A percentile compares a stretch with the other conserved stretches of the same genome.
These are phyloP conservation scores for Aradophagus sp. DNA, from an alignment of 1,140 invertebrate species.

Conservation along the genomic window DNA sequence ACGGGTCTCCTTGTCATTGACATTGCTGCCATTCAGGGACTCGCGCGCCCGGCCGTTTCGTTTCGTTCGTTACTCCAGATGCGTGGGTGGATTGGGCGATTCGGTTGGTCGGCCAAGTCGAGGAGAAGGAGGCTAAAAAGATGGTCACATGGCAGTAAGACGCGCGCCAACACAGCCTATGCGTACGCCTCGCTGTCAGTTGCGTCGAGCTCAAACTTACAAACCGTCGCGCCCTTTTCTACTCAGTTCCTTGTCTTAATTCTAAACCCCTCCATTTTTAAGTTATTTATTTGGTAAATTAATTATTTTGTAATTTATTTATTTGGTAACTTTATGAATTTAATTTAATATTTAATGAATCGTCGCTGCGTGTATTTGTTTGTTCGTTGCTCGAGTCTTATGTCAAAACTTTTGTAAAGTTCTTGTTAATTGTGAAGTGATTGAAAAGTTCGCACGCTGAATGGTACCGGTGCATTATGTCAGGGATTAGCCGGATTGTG, in stretches of 20 bases:
- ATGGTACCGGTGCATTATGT: no score
- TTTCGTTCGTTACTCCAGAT: conserved; percentile 65
- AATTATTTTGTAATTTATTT: no score
- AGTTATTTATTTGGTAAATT: no score
- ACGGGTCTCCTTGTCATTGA: conserved; percentile 36
- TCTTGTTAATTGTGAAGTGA: no score
- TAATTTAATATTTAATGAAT: no score
- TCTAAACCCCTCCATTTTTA: no score
- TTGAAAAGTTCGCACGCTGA: no score
- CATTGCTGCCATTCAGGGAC: conserved; percentile 36
- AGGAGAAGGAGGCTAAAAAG: conserved; percentile 65
- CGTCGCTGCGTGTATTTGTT: no score
- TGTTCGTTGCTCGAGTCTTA: no score
- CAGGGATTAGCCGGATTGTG: no score
- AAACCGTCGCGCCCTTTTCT: conserved; percentile 17
- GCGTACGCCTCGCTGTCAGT: conserved; percentile 54
- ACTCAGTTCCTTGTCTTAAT: not conserved
- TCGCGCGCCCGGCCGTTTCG: conserved; percentile 26
- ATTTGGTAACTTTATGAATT: no score
- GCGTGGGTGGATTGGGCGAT: conserved; percentile 65
- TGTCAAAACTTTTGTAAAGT: no score
- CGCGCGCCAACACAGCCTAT: conserved; percentile 44
- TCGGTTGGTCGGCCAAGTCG: conserved; percentile 50
- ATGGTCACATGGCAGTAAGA: conserved; percentile 66
- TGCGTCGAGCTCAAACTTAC: conserved; percentile 34